Evolutionary conservation across 2,797 vertebrate species (phyloP).

Genomic region (Diplodus sargus): DNA sequence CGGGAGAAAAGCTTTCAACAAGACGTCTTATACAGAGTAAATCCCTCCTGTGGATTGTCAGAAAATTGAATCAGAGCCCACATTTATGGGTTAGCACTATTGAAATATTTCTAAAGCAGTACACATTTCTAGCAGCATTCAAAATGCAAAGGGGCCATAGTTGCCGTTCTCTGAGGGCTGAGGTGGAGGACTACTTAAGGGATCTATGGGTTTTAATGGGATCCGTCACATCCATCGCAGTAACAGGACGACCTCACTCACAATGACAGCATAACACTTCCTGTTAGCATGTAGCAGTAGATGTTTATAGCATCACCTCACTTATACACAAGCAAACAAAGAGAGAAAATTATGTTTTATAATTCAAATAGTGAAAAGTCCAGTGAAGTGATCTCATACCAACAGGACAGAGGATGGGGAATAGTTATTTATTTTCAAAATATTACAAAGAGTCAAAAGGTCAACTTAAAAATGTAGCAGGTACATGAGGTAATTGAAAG

Average conservation of each 20-base stretch:
- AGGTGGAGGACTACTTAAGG: constrained; percentile 67
- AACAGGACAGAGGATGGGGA: background rate
- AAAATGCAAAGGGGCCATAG: constrained; percentile 61
- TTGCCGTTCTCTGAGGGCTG: constrained; percentile 52
- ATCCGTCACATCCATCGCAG: constrained; percentile 56
- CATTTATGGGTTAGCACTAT: constrained; percentile 58
- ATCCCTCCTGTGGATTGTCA: constrained; percentile 70
- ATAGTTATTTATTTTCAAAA: background rate
- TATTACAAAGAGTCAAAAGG: no score
- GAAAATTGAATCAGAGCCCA: constrained; percentile 74
- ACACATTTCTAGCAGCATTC: constrained; percentile 60
- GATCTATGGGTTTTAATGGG: constrained; percentile 65
- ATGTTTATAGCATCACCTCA: background rate
- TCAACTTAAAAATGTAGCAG: background rate
- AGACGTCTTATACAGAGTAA: constrained; percentile 60
- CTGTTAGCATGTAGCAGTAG: constrained; percentile 19
- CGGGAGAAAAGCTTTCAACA: constrained; percentile 66
- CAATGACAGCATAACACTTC: constrained; percentile 29
- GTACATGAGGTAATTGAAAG: background rate
- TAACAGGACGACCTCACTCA: constrained; percentile 23
- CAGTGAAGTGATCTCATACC: background rate
- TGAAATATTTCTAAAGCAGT: constrained; percentile 68
- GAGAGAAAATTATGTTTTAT: background rate
- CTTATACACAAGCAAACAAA: background rate
- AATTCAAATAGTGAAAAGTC: background rate